phyloP scores from a whole-genome alignment of 2,113 vertebrate genomes.

The Thomomys bottae region DNA sequence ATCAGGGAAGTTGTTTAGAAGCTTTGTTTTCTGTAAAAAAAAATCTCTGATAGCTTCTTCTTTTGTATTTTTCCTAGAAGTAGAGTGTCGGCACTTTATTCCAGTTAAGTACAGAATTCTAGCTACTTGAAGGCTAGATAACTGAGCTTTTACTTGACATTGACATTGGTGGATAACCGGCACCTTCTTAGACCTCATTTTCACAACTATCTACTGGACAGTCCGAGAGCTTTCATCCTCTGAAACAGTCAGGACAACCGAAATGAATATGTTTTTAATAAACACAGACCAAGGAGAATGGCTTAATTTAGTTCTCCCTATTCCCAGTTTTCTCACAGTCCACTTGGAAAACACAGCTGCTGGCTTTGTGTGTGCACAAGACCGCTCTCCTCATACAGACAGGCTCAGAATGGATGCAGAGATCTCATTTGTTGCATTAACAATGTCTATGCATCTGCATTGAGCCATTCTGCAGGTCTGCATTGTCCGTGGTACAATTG shows the following conservation, averaged over 20 bases:
- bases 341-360: constrained; percentile 78
- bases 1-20: not conserved
- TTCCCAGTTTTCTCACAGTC: constrained; percentile 60
- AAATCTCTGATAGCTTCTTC: not conserved
- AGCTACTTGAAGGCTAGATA: not conserved
- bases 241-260: constrained; percentile 15
- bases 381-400: constrained; percentile 36
- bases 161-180: not conserved
- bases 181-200: not conserved
- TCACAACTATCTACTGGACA: not conserved
- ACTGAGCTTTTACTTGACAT: not conserved
- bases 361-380: constrained; percentile 72
- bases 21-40: not conserved
- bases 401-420: constrained; percentile 35
- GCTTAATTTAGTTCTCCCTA: constrained; percentile 69
- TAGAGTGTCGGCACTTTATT: not conserved
- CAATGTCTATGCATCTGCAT: constrained; percentile 72
- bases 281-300: constrained; percentile 61
- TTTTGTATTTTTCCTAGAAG: not conserved
- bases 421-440: constrained; percentile 67
- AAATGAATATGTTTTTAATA: constrained; percentile 70
- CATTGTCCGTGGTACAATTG: constrained; percentile 51
- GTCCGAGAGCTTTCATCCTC: not conserved
- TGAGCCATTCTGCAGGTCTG: constrained; percentile 58
- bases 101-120: not conserved